These are phyloP conservation scores for Struthio camelus DNA, from an alignment of 2,113 vertebrate genomes.

Conservation along the genomic window DNA sequence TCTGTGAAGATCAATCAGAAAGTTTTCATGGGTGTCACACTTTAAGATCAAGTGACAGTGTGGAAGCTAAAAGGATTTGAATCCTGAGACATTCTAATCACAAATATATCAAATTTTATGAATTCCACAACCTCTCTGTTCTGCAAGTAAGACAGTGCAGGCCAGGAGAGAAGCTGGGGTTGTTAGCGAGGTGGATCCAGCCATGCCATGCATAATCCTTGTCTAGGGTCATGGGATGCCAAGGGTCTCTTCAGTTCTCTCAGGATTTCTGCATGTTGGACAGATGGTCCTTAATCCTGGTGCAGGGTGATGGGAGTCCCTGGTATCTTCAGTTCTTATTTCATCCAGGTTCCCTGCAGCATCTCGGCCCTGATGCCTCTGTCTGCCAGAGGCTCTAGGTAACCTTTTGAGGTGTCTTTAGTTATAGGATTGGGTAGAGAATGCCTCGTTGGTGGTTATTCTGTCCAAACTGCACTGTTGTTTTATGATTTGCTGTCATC, in stretches of 20 bases:
- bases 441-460: neutral
- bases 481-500: neutral
- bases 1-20: neutral
- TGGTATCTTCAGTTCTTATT: no score
- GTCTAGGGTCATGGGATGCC: no score
- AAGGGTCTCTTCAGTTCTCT: neutral
- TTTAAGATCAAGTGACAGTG: neutral
- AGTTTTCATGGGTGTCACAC: neutral
- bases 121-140: neutral
- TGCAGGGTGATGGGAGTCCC: neutral
- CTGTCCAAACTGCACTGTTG: neutral
- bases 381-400: neutral
- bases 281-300: neutral
- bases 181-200: neutral
- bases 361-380: neutral
- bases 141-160: neutral
- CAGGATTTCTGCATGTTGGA: neutral
- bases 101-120: neutral
- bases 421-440: neutral
- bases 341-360: neutral
- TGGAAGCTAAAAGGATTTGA: neutral
- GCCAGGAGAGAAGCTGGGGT: neutral
- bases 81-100: neutral
- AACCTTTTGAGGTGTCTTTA: neutral
- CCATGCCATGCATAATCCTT: fast-evolving